Evolutionary conservation across 2,797 vertebrate species (phyloP), one percentile per base, ranked within the genome.

Genomic region (Acanthornis magna): DNA sequence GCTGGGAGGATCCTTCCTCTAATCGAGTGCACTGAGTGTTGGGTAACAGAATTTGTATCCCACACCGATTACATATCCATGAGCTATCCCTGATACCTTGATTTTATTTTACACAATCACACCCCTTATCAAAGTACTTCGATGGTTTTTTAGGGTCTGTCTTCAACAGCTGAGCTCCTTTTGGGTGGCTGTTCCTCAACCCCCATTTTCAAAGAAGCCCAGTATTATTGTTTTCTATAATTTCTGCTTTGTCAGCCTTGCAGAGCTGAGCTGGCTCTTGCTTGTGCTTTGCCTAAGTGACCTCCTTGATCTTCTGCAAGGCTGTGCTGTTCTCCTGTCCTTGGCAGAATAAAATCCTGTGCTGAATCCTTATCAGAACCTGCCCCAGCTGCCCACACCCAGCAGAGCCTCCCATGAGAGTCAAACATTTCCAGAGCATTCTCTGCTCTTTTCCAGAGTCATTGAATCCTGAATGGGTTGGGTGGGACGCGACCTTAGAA

Each of bases 1-100:
- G 36, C 36, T 38, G 38, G 38, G 38, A 38, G 38, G 38, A 38
- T 62, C 62, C 47, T 26, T 43, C 47, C 32, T 43, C 45, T 67
- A 45, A 7, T 1, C 3, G 5, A 60, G 54, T 32, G 32, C 5
- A 5, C 1, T 4, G 5, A 60, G 54, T 32, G 32, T 8, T 34
- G 62, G 27, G 22, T 32, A 75, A 6, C 5, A 8, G 79, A 38
- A 32, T 9, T 43, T 26, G 51, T 38, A 43, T 38, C 62, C 43
- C 62, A 32, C 62, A 51, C 47, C 45, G 45, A 29, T 75, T 18
- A 10, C 26, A 27, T 15, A 36, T 38, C 36, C 38, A 38, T 32
- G 45, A 75, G 22, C 32, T 45, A 16, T 27, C 27, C 23, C 10
- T 10, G 12, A 67, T 43, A 22, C 12, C 17, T 6, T 50, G 32